Percentiles rank a stretch among this genome's conserved stretches.
These are phyloP conservation scores for Synchiropus splendidus DNA, from an alignment of 2,113 vertebrate genomes.

Conservation along the genomic window DNA sequence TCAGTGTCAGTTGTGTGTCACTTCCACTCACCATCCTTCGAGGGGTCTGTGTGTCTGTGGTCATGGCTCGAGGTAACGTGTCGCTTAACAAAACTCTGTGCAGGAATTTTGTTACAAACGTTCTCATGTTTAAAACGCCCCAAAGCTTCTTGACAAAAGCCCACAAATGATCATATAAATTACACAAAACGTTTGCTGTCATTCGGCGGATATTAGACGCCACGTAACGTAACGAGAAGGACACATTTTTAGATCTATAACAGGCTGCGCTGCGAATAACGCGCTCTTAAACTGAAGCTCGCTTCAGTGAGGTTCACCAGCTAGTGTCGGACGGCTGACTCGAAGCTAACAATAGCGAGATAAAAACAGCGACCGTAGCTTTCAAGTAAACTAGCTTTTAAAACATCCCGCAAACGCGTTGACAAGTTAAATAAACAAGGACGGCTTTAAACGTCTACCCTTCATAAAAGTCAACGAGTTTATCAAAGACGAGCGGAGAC, in stretches of 20 bases:
- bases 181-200: background rate
- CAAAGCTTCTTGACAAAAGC: slow-evolving; percentile 7
- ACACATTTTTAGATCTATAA: too few relatives aligned
- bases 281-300: too few relatives aligned
- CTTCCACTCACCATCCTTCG: slow-evolving; percentile 48
- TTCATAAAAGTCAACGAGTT: slow-evolving; percentile 4
- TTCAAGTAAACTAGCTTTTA: too few relatives aligned
- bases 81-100: slow-evolving; percentile 31
- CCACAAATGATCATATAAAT: slow-evolving; percentile 2
- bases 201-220: slow-evolving; percentile 14
- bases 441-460: too few relatives aligned
- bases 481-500: background rate
- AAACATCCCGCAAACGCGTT: too few relatives aligned
- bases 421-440: too few relatives aligned
- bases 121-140: slow-evolving; percentile 34
- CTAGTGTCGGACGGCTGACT: too few relatives aligned
- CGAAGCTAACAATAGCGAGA: background rate
- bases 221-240: too few relatives aligned
- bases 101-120: slow-evolving; percentile 37
- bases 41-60: slow-evolving; percentile 14
- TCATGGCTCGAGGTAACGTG: slow-evolving; percentile 18
- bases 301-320: too few relatives aligned
- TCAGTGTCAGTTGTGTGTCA: too few relatives aligned
- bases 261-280: too few relatives aligned
- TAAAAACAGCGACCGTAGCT: too few relatives aligned